Percentiles rank a stretch among this genome's conserved stretches.
Evolutionary conservation across 2,797 vertebrate species (phyloP).

Genomic region (Platalea minor): DNA sequence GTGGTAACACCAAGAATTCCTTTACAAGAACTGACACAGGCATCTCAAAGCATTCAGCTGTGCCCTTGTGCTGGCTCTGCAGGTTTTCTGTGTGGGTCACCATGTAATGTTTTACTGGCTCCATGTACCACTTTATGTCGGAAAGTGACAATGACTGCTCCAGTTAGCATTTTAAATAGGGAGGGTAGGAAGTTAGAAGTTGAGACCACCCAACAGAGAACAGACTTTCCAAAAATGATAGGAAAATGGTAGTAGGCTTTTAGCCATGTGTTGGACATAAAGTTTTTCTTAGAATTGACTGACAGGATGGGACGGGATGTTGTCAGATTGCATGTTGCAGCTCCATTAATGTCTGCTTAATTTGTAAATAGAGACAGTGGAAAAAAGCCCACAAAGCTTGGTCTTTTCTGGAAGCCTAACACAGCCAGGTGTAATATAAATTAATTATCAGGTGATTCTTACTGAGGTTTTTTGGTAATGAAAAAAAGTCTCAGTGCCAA

Average conservation of each 20-base stretch:
- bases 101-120: background rate
- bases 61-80: background rate
- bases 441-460: constrained; percentile 36
- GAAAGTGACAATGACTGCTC: background rate
- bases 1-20: background rate
- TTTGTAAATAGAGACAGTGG: background rate
- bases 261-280: background rate
- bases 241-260: background rate
- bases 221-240: background rate
- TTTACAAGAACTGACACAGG: background rate
- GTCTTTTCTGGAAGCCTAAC: constrained; percentile 12
- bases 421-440: background rate
- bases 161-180: background rate
- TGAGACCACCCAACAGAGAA: background rate
- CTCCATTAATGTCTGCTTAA: background rate
- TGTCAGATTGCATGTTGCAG: background rate
- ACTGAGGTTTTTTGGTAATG: background rate
- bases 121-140: background rate
- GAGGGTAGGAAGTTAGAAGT: background rate
- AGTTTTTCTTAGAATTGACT: background rate
- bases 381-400: background rate
- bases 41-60: background rate
- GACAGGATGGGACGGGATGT: background rate
- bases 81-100: constrained; percentile 14
- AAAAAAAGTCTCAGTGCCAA: background rate